Base-by-base conservation (phyloP, 1,140 invertebrate species). In the Leptestheria dahalacensis region DNA sequence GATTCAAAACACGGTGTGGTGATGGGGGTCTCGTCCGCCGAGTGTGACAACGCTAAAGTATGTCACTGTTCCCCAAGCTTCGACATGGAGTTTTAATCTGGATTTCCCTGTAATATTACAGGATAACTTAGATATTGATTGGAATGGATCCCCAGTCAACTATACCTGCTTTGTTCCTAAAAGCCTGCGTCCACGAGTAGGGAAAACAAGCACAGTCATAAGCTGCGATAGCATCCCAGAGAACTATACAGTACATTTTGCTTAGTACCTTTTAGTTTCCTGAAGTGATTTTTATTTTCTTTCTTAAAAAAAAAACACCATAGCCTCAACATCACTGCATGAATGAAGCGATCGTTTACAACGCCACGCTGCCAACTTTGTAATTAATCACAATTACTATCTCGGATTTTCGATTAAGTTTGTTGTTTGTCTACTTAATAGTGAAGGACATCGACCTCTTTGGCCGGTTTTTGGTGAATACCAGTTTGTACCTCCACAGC, bases 391-490 rank as follows among this genome's bases (percentile, higher is more conserved):
- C n/a, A n/a, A n/a, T n/a, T n/a, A n/a, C n/a, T n/a, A n/a, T n/a
- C n/a, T n/a, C n/a, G n/a, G n/a, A n/a, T n/a, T n/a, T n/a, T n/a
- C n/a, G n/a, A n/a, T n/a, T n/a, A n/a, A n/a, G n/a, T n/a, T n/a
- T n/a, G n/a, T n/a, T n/a, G n/a, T n/a, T n/a, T n/a, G n/a, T n/a
- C n/a, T n/a, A 15, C 60, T 64, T 77, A 79, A 15, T 66, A 90
- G 86, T 73, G 88, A 88, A 33, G 70, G 79, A 28, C 88, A 89
- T 71, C 78, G 88, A 64, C 85, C 87, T 24, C 70, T 88, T 11
- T 90, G 88, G 81, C 81, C 88, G 10, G 73, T 77, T 49, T 93
- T 85, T 72, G 90, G 90, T 46, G 84, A 87, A 70, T 92, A 92
- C 68, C 76, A 73, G 57, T 92, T 82, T 72, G 60, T 91, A 46